Base-by-base conservation (phyloP, 2,113 vertebrate genomes). In the Leuciscus idus region DNA sequence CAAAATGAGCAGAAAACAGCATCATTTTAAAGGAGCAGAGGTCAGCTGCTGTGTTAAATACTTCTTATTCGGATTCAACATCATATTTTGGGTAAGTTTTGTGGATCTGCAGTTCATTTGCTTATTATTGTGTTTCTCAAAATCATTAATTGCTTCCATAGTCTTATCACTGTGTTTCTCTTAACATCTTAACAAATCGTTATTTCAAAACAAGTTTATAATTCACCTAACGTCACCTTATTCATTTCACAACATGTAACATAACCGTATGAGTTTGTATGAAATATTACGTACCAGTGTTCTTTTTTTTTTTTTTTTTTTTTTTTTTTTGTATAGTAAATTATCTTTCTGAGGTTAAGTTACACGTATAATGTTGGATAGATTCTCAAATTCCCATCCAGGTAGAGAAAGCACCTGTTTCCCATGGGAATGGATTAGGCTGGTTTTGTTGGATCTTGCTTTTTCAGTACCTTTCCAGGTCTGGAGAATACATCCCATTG, bases 31-130 rank as follows among this genome's bases (percentile, higher is more conserved):
- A 93, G 94, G 94, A 91, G 92, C 93, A 61, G 95, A 96, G 88
- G 95, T 96, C 76, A 95, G 95, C 92, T 95, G 95, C 93, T 95
- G 94, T 48, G 95, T 95, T 0, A 96, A 96, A 88, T 96, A 96
- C 87, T 93, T 94, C 84, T 91, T 96, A 66, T 96, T 96, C 85
- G 95, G 94, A 87, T 96, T 95, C 90, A 96, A 96, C 89, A 95
- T 95, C 70, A 89, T 95, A 74, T 96, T 95, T 87, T 95, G 95
- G 95, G 95, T 96, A 78, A 95, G 95, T 94, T n/a, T 62, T 70
- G 26, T 12, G 23, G 33, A 19, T 66, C 8, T 66, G 57, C 59
- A 6, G 55, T 86, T 62, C 2, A 57, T 52, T 52, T 81, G 11
- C 39, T 82, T 13, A 12, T 30, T 13, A 33, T 52, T 52, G 21